phyloP scores from a whole-genome alignment of 2,797 vertebrate species.

The Girardinus metallicus region DNA sequence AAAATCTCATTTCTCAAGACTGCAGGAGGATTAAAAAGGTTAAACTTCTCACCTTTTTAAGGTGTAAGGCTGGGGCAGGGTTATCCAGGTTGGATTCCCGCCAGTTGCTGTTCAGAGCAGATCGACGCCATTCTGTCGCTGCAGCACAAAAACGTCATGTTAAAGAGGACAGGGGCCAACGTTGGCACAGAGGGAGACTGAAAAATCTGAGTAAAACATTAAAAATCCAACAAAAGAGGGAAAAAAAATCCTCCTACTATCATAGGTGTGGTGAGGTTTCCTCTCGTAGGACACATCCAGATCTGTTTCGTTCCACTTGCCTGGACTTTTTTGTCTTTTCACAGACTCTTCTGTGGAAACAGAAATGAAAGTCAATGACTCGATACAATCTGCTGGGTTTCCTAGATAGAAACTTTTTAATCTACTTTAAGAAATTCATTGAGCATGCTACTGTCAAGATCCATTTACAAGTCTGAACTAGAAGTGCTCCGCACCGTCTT shows the following conservation, averaged over 20 bases:
- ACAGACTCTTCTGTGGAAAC: conserved; percentile 79
- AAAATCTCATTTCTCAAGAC: neutral
- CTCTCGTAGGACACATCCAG: conserved; percentile 87
- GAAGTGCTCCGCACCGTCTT: too few species aligned
- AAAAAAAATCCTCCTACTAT: conserved; percentile 78
- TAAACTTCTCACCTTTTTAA: conserved; percentile 65
- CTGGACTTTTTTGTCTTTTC: conserved; percentile 75
- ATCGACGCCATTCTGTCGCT: conserved; percentile 81
- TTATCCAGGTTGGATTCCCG: conserved; percentile 89
- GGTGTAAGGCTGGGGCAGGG: conserved; percentile 62
- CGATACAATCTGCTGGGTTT: too few species aligned
- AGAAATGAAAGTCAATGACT: neutral
- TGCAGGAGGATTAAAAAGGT: neutral
- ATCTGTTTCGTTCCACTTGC: conserved; percentile 91
- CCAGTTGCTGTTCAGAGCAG: conserved; percentile 83
- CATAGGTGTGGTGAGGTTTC: conserved; percentile 85
- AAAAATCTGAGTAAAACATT: neutral
- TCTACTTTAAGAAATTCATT: too few species aligned
- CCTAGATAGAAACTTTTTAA: too few species aligned
- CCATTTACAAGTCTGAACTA: too few species aligned
- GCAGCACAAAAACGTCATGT: conserved; percentile 26
- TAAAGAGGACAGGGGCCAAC: neutral
- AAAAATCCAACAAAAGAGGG: neutral
- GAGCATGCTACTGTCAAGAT: too few species aligned
- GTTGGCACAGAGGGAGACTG: neutral